Conservation (phyloP, 2,113 vertebrate species). For the Dinomys branickii region DNA sequence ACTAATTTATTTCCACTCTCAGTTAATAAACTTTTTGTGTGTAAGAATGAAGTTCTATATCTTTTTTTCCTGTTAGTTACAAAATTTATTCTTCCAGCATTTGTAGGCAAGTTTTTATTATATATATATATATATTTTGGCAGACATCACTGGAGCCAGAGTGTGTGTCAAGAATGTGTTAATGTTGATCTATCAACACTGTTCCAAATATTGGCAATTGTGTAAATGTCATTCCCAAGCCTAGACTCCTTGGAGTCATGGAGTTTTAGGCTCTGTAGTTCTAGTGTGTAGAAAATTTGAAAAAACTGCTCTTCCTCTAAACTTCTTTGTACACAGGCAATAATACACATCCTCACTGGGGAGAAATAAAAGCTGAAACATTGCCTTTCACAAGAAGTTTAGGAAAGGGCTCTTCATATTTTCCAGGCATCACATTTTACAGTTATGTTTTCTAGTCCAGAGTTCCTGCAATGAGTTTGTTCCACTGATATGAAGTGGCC, state of each 20-base stretch:
- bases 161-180: background rate
- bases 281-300: background rate
- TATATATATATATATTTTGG: background rate
- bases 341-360: background rate
- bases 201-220: background rate
- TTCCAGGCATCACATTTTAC: background rate
- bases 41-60: background rate
- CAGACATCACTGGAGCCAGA: background rate
- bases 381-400: background rate
- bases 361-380: background rate
- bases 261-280: background rate
- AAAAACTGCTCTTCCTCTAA: background rate
- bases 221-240: background rate
- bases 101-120: background rate
- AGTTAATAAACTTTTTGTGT: background rate
- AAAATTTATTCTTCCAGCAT: background rate
- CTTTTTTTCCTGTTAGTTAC: background rate
- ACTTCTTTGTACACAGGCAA: background rate
- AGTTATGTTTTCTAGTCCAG: background rate
- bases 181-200: too few relatives aligned
- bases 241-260: background rate
- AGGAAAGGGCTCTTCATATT: background rate
- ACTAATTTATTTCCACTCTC: background rate
- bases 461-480: too few relatives aligned
- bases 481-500: fast-evolving